These are phyloP conservation scores for Cyprinella venusta DNA, from an alignment of 2,797 vertebrate genomes.

Conservation along the genomic window DNA sequence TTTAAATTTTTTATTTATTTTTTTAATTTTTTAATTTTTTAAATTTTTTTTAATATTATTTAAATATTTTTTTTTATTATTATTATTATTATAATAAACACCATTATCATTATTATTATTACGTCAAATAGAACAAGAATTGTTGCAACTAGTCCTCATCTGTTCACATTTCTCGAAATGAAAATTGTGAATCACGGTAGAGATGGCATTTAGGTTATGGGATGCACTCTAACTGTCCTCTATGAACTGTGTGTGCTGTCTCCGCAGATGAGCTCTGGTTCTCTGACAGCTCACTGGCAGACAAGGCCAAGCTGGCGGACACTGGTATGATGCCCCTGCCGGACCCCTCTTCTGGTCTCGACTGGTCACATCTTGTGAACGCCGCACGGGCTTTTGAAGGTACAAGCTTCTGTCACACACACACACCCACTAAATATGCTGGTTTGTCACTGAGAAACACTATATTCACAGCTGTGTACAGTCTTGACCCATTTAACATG, in stretches of 20 bases:
- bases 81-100: too few species aligned
- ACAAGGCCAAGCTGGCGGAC: slow-evolving; percentile 83
- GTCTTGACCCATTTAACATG: slow-evolving; percentile 24
- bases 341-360: slow-evolving; percentile 79
- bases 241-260: slow-evolving; percentile 15
- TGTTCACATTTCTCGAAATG: neutral
- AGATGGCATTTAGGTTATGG: neutral
- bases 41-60: too few species aligned
- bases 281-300: slow-evolving; percentile 85
- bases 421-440: neutral
- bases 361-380: slow-evolving; percentile 86
- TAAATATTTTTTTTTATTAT: too few species aligned
- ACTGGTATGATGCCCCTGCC: slow-evolving; percentile 84
- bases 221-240: neutral
- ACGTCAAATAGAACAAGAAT: neutral
- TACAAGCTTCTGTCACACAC: slow-evolving; percentile 58
- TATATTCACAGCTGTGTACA: neutral
- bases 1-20: too few species aligned
- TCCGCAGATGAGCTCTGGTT: slow-evolving; percentile 84
- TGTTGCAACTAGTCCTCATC: neutral
- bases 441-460: neutral
- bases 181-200: neutral
- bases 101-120: too few species aligned
- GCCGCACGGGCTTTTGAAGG: slow-evolving; percentile 87
- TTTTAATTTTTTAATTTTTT: too few species aligned